Conservation (phyloP, 92 coral and sea anemone species). For the Pocillopora meandrina region DNA sequence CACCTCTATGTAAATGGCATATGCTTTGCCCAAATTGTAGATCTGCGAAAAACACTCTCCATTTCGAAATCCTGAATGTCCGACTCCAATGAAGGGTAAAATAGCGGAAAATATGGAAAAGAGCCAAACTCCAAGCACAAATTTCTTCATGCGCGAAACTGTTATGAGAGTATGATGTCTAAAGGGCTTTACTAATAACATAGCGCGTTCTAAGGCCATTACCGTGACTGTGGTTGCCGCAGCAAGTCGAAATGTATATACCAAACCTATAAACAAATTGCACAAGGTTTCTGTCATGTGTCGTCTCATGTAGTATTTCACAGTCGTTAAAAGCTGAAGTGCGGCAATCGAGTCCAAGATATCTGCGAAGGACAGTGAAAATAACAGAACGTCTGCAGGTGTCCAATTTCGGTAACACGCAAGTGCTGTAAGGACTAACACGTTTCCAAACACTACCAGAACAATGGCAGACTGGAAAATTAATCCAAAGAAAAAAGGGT, state of each 20-base stretch:
- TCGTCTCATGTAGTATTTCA: constrained; percentile 57
- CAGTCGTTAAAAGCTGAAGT: constrained; percentile 71
- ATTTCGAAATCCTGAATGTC: constrained; percentile 64
- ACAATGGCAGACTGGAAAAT: constrained; percentile 62
- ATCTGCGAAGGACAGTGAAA: constrained; percentile 87
- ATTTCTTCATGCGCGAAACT: constrained; percentile 42
- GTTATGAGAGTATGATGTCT: constrained; percentile 72
- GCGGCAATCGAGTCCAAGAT: constrained; percentile 77
- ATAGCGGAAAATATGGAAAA: constrained; percentile 59
- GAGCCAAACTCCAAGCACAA: constrained; percentile 66
- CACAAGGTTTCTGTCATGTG: constrained; percentile 46
- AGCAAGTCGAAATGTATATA: constrained; percentile 76
- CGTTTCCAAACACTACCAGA: constrained; percentile 72
- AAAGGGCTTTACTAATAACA: constrained; percentile 62
- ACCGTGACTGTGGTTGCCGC: constrained; percentile 78
- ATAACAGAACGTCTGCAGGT: constrained; percentile 74
- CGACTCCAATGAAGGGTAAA: constrained; percentile 71
- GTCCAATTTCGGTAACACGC: constrained; percentile 72
- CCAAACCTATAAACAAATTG: constrained; percentile 50
- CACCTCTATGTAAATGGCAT: constrained; percentile 67
- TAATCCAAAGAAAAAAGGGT: constrained; percentile 51
- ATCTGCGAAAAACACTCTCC: constrained; percentile 63
- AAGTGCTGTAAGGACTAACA: constrained; percentile 65
- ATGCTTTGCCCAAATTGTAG: constrained; percentile 64
- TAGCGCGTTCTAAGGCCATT: constrained; percentile 76